These are phyloP conservation scores for Erinaceus europaeus DNA, from an alignment of 2,113 vertebrate genomes.

Conservation along the genomic window DNA sequence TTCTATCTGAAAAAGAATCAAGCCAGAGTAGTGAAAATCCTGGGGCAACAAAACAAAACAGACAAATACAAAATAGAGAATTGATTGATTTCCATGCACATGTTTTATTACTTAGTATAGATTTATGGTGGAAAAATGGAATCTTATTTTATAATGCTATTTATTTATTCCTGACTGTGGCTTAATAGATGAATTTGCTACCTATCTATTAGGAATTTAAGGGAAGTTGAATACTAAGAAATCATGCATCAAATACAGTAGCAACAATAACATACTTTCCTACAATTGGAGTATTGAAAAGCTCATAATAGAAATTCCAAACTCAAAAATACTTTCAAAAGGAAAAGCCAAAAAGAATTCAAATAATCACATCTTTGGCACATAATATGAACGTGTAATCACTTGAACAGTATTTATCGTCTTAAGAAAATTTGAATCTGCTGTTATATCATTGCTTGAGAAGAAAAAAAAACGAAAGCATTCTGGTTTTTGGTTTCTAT, in stretches of 20 bases:
- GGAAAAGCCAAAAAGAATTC: not conserved
- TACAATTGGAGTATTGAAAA: not conserved
- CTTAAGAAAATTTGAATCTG: conserved; percentile 38
- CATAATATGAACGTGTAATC: not conserved
- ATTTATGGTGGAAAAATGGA: too few species aligned
- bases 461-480: conserved; percentile 33
- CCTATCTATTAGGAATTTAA: not conserved
- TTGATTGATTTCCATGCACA: too few species aligned
- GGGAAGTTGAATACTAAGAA: not conserved
- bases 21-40: too few species aligned
- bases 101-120: too few species aligned
- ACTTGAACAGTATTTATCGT: conserved; percentile 47
- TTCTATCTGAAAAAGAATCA: too few species aligned
- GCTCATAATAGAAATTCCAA: not conserved
- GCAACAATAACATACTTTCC: not conserved
- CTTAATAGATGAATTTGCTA: not conserved
- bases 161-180: not conserved
- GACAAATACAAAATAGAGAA: too few species aligned
- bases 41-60: too few species aligned
- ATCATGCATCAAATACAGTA: not conserved
- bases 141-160: not conserved
- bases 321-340: not conserved
- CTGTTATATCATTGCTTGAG: not conserved
- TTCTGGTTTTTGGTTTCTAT: conserved; percentile 53
- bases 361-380: not conserved